A percentile compares a stretch with the other conserved stretches of the same genome.
These are phyloP conservation scores for Gavialis gangeticus DNA, from an alignment of 2,113 vertebrate genomes.

Conservation along the genomic window DNA sequence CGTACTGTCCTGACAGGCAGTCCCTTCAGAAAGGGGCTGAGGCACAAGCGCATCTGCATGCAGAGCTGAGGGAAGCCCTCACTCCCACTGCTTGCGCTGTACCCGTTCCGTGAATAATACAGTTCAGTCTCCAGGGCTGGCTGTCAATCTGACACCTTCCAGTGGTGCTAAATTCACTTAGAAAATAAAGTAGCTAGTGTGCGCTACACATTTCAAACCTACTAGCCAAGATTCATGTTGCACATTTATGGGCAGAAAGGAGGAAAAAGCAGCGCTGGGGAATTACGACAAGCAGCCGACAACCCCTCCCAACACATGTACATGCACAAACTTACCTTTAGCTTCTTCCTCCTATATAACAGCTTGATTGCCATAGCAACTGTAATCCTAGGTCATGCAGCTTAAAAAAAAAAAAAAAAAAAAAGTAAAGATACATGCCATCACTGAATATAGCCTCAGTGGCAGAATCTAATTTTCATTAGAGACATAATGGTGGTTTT, in stretches of 20 bases:
- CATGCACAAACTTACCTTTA: slow-evolving; percentile 66
- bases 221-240: background rate
- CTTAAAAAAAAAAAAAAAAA: slow-evolving; percentile 10
- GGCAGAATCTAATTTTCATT: slow-evolving; percentile 74
- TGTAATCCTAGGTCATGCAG: slow-evolving; percentile 68
- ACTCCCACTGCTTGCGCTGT: background rate
- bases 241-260: background rate
- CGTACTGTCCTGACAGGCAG: background rate
- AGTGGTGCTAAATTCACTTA: background rate
- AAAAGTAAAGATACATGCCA: slow-evolving; percentile 60
- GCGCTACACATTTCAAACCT: background rate
- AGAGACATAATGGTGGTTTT: slow-evolving; percentile 64
- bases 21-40: background rate
- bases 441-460: slow-evolving; percentile 38
- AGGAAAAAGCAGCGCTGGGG: background rate
- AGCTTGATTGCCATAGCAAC: slow-evolving; percentile 73
- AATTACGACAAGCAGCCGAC: background rate
- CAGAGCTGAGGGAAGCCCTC: background rate
- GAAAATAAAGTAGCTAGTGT: background rate
- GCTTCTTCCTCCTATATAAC: slow-evolving; percentile 53
- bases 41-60: fast-evolving
- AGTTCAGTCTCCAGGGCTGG: background rate
- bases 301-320: background rate
- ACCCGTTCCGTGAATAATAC: background rate
- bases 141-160: background rate